Conservation (phyloP, 2,797 vertebrate genomes). For the Heteromormyrus szaboi region DNA sequence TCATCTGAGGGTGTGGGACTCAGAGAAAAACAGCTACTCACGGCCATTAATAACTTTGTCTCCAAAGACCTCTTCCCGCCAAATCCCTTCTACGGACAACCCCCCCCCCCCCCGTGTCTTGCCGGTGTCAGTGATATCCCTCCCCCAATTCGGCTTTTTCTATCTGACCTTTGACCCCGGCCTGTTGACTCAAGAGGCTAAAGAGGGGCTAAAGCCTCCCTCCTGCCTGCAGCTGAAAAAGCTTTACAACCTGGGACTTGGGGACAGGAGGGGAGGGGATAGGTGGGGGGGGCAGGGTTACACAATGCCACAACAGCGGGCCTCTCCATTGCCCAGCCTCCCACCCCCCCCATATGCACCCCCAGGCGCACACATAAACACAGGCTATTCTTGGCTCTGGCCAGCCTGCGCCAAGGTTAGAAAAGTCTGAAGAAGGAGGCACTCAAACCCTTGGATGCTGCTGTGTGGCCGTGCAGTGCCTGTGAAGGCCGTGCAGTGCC, state of each 20-base stretch:
- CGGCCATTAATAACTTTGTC: conserved; percentile 25
- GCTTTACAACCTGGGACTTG: conserved; percentile 31
- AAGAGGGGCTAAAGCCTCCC: conserved; percentile 43
- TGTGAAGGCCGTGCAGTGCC: not conserved
- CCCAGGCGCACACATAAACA: conserved; percentile 2
- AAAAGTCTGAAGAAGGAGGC: not conserved
- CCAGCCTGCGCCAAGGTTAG: not conserved
- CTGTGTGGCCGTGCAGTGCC: not conserved
- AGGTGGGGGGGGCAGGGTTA: not conserved
- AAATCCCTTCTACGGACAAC: conserved; percentile 42
- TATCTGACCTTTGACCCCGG: conserved; percentile 52
- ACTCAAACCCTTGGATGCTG: not conserved
- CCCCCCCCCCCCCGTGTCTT: conserved; percentile 22
- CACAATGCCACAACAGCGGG: not conserved
- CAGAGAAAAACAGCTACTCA: conserved; percentile 50
- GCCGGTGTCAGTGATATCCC: conserved; percentile 32
- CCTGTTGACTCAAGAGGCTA: conserved; percentile 56
- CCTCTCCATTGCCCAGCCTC: not conserved
- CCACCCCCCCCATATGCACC: not conserved
- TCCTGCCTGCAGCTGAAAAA: conserved; percentile 47
- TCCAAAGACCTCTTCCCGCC: conserved; percentile 50
- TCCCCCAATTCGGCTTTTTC: conserved; percentile 43
- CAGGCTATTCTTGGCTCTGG: conserved; percentile 10
- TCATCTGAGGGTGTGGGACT: conserved; percentile 14
- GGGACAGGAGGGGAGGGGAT: conserved; percentile 24